Conservation (phyloP, 1,140 invertebrate species). For the Ceratina australensis region DNA sequence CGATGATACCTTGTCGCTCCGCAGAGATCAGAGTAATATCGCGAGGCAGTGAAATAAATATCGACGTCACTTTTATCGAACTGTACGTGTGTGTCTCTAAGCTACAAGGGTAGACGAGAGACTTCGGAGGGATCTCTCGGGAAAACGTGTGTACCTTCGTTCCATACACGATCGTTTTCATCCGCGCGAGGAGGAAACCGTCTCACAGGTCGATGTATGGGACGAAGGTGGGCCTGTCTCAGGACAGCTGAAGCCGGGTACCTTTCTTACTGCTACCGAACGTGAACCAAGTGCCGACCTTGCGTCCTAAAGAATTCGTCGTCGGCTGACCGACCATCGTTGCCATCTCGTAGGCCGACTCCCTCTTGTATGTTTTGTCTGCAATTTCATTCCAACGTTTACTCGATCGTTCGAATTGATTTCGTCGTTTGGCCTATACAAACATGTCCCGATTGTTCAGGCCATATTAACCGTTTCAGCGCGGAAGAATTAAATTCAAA, state of each 20-base stretch:
- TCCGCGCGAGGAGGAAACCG: conserved; percentile 15
- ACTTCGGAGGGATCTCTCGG: too few species aligned
- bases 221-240: conserved; percentile 80
- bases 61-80: conserved; percentile 14
- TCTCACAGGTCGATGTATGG: conserved; percentile 75
- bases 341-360: conserved; percentile 77
- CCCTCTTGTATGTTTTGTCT: conserved; percentile 80
- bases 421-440: too few species aligned
- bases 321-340: conserved; percentile 72
- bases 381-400: conserved; percentile 7
- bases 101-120: conserved; percentile 25
- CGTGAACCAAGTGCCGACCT: conserved; percentile 82
- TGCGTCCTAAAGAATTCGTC: conserved; percentile 80
- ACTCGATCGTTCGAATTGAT: too few species aligned
- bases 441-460: too few species aligned
- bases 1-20: conserved; percentile 34
- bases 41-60: conserved; percentile 48
- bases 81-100: conserved; percentile 16
- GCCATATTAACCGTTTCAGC: too few species aligned
- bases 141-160: conserved; percentile 61
- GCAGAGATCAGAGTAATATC: conserved; percentile 21
- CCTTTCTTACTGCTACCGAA: conserved; percentile 81
- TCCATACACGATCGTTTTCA: conserved; percentile 55
- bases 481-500: too few species aligned
- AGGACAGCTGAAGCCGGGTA: conserved; percentile 78